Conservation (phyloP, 2,797 vertebrate species). For the Rhabdophis nuchalis region DNA sequence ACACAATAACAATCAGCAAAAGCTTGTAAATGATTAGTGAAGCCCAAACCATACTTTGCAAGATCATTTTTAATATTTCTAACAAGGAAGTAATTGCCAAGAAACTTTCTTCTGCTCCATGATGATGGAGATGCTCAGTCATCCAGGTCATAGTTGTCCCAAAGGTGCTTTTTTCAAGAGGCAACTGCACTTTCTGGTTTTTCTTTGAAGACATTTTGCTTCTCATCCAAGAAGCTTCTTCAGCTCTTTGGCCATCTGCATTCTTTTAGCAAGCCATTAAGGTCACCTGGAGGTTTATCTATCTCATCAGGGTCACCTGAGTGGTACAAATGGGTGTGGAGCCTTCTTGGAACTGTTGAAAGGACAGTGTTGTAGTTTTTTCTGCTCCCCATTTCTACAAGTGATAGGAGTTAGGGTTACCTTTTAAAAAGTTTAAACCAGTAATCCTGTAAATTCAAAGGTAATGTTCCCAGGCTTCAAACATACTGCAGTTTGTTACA, state of each 20-base stretch:
- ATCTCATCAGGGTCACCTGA: no score
- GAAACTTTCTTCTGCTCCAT: neutral
- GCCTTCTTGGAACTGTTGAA: no score
- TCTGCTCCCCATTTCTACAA: neutral
- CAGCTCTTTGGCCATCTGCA: no score
- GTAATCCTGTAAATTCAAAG: neutral
- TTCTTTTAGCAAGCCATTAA: no score
- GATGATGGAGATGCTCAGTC: neutral
- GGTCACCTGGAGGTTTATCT: no score
- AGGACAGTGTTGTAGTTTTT: neutral
- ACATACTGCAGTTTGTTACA: neutral
- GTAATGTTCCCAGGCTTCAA: neutral
- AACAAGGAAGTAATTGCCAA: neutral
- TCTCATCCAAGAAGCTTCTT: no score
- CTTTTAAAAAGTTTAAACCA: neutral
- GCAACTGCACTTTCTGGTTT: neutral
- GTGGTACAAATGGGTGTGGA: no score
- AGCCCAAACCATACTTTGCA: neutral
- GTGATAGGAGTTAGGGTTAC: neutral
- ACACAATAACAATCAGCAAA: constrained; percentile 7
- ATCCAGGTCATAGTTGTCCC: neutral
- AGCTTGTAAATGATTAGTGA: neutral
- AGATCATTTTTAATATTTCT: neutral
- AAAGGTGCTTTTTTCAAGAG: neutral
- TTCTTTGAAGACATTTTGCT: no score